Percentiles rank a stretch among this genome's conserved stretches.
Conservation (phyloP, 2,113 vertebrate genomes). For the Lepus europaeus region DNA sequence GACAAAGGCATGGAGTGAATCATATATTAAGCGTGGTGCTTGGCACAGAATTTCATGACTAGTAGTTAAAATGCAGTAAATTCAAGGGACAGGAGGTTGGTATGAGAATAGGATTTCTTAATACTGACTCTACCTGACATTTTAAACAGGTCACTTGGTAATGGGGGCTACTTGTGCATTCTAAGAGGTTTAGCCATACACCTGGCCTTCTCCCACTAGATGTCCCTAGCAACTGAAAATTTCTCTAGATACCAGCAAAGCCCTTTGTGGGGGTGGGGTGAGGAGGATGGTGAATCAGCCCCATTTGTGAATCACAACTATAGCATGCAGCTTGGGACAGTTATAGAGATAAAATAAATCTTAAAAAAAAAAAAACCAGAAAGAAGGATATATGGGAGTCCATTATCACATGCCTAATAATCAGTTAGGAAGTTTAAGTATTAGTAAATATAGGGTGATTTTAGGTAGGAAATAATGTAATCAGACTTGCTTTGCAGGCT, state of each 20-base stretch:
- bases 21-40: neutral
- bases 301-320: neutral
- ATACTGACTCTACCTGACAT: neutral
- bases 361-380: neutral
- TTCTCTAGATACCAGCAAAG: neutral
- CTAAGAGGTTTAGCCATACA: neutral
- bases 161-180: neutral
- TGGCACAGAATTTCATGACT: neutral
- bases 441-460: neutral
- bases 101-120: neutral
- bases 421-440: neutral
- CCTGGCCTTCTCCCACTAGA: neutral
- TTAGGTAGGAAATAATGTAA: neutral
- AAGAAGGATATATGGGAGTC: neutral
- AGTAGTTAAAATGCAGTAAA: neutral
- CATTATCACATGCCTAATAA: slow-evolving; percentile 11
- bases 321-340: neutral
- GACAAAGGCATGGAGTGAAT: neutral
- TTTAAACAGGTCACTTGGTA: neutral
- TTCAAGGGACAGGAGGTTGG: neutral
- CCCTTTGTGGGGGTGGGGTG: neutral
- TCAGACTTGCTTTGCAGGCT: neutral
- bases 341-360: neutral
- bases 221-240: neutral
- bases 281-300: neutral